A percentile compares a stretch with the other conserved stretches of the same genome.
Evolutionary conservation across 2,888 invertebrate species (phyloP).

Genomic region (Meloe dianella): DNA sequence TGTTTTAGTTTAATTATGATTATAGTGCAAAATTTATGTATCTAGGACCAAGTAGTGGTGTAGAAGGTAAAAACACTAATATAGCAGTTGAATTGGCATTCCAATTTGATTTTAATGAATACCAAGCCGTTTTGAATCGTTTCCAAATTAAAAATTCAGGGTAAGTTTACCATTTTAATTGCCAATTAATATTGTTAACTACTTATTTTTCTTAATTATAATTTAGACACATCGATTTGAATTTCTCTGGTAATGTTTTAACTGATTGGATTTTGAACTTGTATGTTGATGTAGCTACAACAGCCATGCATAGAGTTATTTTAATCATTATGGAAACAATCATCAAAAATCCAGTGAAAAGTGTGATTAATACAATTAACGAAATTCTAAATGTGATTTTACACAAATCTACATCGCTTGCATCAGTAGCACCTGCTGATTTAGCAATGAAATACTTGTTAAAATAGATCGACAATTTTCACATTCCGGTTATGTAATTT

Average conservation of each 20-base stretch:
- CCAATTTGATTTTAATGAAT: slow-evolving; percentile 40
- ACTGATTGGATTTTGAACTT: slow-evolving; percentile 63
- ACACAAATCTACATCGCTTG: slow-evolving; percentile 19
- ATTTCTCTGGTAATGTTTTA: slow-evolving; percentile 61
- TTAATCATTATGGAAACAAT: slow-evolving; percentile 58
- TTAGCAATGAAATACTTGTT: no score
- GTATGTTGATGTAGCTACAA: slow-evolving; percentile 58
- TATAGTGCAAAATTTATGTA: slow-evolving; percentile 63
- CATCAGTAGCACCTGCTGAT: not conserved
- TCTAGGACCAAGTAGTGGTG: slow-evolving; percentile 62
- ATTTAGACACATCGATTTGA: slow-evolving; percentile 61
- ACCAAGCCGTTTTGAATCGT: slow-evolving; percentile 39
- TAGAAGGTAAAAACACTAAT: slow-evolving; percentile 58
- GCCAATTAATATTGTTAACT: slow-evolving; percentile 34
- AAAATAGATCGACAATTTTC: not conserved
- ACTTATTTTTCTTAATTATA: not conserved
- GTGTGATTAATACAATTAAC: slow-evolving; percentile 57
- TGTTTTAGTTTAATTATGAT: slow-evolving; percentile 62
- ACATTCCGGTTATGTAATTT: no score
- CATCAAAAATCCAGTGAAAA: slow-evolving; percentile 56
- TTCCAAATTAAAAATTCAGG: slow-evolving; percentile 45
- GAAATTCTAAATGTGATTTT: slow-evolving; percentile 36
- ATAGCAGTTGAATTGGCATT: slow-evolving; percentile 41
- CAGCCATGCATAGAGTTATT: slow-evolving; percentile 61
- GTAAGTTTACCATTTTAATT: slow-evolving; percentile 36